Conservation (phyloP, 2,113 vertebrate genomes). For the Platycercus adscitus region DNA sequence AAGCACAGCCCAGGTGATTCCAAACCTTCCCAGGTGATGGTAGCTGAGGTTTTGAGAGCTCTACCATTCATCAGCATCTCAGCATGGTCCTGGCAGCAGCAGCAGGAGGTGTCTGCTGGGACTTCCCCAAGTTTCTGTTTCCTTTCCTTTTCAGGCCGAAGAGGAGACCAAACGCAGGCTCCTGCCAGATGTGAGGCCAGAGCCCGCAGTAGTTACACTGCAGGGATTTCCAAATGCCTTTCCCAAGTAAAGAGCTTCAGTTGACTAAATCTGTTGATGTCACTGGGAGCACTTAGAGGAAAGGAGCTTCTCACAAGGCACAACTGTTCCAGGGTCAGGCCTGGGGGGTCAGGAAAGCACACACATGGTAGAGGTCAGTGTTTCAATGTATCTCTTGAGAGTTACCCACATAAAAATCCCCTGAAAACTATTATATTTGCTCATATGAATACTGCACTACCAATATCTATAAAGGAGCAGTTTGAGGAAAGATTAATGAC, state of each 20-base stretch:
- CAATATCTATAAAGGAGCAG: not conserved
- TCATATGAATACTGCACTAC: not conserved
- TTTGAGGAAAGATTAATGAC: not conserved
- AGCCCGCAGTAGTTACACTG: not conserved
- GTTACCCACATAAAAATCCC: not conserved
- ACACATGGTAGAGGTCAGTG: not conserved
- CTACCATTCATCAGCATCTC: not conserved
- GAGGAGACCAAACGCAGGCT: not conserved
- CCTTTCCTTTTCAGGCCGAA: not conserved
- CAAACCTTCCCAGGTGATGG: not conserved
- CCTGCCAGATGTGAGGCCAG: not conserved
- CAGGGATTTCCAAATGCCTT: not conserved
- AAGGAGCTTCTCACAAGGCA: not conserved
- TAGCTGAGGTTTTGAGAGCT: not conserved
- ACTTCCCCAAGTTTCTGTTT: not conserved
- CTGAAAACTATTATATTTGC: not conserved
- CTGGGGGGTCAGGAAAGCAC: not conserved
- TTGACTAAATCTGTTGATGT: not conserved
- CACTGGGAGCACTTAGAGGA: not conserved
- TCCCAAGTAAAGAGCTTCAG: not conserved
- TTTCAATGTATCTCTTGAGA: not conserved
- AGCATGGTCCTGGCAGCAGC: not conserved
- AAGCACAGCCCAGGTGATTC: not conserved
- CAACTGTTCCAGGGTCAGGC: not conserved
- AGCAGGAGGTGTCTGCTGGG: not conserved